Evolutionary conservation across 2,888 invertebrate species (phyloP).

Genomic region (Schrankia costaestrigalis): DNA sequence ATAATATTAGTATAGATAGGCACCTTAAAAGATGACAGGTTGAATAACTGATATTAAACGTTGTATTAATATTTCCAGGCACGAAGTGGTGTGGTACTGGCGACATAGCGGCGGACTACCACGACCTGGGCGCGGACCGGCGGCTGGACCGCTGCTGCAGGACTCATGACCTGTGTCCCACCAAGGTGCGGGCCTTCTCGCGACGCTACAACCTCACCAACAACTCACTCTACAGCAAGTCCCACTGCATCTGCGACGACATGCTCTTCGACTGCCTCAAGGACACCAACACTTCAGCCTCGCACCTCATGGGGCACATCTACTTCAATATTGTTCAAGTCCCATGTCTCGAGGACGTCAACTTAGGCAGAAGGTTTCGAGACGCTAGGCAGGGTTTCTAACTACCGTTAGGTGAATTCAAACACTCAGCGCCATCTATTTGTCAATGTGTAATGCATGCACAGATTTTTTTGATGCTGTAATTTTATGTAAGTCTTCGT

Average conservation of each 20-base stretch:
- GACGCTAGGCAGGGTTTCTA: conserved; percentile 78
- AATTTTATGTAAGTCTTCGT: conserved; percentile 26
- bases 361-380: conserved; percentile 67
- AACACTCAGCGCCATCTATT: conserved; percentile 60
- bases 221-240: conserved; percentile 91
- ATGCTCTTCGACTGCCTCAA: conserved; percentile 91
- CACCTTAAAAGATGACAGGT: no score
- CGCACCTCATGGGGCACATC: conserved; percentile 89
- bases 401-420: conserved; percentile 42
- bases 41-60: no score
- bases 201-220: conserved; percentile 91
- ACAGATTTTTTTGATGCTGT: conserved; percentile 43
- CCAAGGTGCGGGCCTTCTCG: conserved; percentile 86
- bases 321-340: conserved; percentile 92
- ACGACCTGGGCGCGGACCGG: conserved; percentile 88
- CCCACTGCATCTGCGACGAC: conserved; percentile 93
- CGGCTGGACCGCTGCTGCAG: conserved; percentile 92
- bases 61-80: conserved; percentile 82
- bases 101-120: conserved; percentile 90
- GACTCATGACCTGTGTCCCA: conserved; percentile 94
- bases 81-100: conserved; percentile 97
- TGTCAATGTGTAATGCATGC: conserved; percentile 49
- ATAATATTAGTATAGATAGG: no score
- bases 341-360: conserved; percentile 84
- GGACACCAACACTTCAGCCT: conserved; percentile 85